Evolutionary conservation across 2,888 invertebrate genomes (phyloP).

Genomic region (Perithous albicinctus): DNA sequence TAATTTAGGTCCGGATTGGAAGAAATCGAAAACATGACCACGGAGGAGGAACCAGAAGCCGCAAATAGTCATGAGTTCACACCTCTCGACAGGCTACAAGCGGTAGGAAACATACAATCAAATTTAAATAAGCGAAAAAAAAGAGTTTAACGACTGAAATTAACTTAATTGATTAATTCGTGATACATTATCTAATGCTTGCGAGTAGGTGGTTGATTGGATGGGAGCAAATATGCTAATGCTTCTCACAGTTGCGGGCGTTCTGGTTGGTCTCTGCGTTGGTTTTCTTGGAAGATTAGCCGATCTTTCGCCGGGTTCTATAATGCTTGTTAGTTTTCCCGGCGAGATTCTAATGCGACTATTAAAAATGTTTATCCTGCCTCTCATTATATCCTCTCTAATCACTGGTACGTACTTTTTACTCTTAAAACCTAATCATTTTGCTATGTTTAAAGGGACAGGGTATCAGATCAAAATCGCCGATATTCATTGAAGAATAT

Average conservation of each 20-base stretch:
- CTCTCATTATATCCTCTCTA: conserved; percentile 88
- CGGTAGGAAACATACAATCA: conserved; percentile 52
- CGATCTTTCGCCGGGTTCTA: conserved; percentile 84
- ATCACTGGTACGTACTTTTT: conserved; percentile 85
- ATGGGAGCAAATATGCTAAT: conserved; percentile 86
- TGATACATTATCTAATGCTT: not conserved
- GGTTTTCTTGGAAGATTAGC: conserved; percentile 86
- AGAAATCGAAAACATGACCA: conserved; percentile 77
- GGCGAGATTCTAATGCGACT: conserved; percentile 89
- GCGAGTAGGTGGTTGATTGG: conserved; percentile 83
- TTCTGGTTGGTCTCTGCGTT: conserved; percentile 87
- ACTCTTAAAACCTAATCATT: not conserved
- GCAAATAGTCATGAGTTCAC: conserved; percentile 55
- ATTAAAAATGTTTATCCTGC: conserved; percentile 89
- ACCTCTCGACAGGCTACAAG: conserved; percentile 74
- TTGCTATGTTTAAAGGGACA: not conserved
- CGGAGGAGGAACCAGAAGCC: conserved; percentile 74
- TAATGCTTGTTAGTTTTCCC: conserved; percentile 88
- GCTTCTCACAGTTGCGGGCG: conserved; percentile 86
- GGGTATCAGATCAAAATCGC: too few relatives aligned
- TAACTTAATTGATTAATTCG: not conserved
- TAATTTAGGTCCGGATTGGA: conserved; percentile 69
- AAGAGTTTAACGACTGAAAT: not conserved
- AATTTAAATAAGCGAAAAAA: not conserved
- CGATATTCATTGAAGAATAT: not conserved